A percentile compares a stretch with the other conserved stretches of the same genome.
Evolutionary conservation across 2,888 invertebrate genomes (phyloP).

Genomic region (Nemapogon koenigi): DNA sequence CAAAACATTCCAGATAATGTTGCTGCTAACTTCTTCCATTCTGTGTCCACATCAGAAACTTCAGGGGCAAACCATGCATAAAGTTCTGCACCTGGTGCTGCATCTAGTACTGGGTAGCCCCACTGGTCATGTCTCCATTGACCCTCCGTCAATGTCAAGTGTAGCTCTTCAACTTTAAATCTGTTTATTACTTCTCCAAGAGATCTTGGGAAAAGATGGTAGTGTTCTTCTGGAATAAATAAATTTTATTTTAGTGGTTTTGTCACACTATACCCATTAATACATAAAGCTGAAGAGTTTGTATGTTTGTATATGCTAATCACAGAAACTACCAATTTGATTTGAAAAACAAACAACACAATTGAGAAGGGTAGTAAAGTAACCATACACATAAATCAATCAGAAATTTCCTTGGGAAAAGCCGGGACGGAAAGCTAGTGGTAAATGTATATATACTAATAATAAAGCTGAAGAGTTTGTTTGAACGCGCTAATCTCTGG

Average conservation of each 20-base stretch:
- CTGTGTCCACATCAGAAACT: constrained; percentile 73
- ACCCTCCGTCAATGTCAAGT: constrained; percentile 91
- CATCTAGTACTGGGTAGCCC: constrained; percentile 91
- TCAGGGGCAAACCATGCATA: constrained; percentile 88
- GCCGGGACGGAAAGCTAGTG: too few relatives aligned
- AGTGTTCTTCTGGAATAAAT: constrained; percentile 74
- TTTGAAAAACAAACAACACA: too few relatives aligned
- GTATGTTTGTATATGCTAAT: too few relatives aligned
- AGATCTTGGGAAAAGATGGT: constrained; percentile 86
- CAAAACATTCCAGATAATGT: constrained; percentile 95
- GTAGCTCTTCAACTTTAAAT: constrained; percentile 88
- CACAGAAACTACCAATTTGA: not conserved
- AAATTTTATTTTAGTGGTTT: constrained; percentile 12
- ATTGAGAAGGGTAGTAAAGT: too few relatives aligned
- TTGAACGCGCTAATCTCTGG: too few relatives aligned
- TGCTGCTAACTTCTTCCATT: constrained; percentile 89
- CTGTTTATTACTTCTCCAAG: constrained; percentile 86
- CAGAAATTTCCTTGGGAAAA: too few relatives aligned
- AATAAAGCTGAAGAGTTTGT: too few relatives aligned
- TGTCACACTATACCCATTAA: constrained; percentile 5
- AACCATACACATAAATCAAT: too few relatives aligned
- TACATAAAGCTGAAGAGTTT: too few relatives aligned
- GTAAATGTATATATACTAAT: too few relatives aligned
- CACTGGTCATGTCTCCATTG: constrained; percentile 92
- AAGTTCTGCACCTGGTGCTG: constrained; percentile 93